These are phyloP conservation scores for Asobara japonica DNA, from an alignment of 1,140 invertebrate genomes.

Conservation along the genomic window DNA sequence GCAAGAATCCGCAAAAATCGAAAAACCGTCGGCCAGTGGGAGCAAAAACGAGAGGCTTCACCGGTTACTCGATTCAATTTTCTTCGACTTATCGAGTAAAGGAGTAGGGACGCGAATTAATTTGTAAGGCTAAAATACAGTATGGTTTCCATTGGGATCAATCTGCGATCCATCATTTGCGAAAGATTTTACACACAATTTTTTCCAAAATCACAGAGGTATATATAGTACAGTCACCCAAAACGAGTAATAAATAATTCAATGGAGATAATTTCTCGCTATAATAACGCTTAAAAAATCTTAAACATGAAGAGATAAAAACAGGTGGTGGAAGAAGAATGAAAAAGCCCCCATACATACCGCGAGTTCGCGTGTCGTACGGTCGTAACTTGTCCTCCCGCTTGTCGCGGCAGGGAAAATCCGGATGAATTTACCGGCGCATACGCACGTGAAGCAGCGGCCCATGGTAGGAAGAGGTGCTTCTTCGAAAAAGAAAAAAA, in stretches of 20 bases:
- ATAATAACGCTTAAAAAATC: background rate
- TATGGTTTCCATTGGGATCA: too few species aligned
- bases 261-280: background rate
- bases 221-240: background rate
- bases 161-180: too few species aligned
- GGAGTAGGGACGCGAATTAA: too few species aligned
- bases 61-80: background rate
- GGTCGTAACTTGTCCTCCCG: conserved; percentile 44
- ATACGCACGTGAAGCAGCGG: background rate
- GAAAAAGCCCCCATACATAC: conserved; percentile 15
- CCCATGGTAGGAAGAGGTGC: background rate
- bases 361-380: conserved; percentile 41
- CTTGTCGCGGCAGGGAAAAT: conserved; percentile 31
- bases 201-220: too few species aligned
- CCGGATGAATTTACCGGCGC: conserved; percentile 32
- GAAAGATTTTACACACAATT: too few species aligned
- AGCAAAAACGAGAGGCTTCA: too few species aligned
- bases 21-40: too few species aligned
- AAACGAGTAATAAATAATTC: background rate
- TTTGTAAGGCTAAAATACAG: too few species aligned
- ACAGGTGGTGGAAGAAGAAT: background rate
- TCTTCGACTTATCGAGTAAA: too few species aligned
- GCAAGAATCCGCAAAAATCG: background rate
- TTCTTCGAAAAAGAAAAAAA: background rate
- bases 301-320: background rate